Percentiles rank a stretch among this genome's conserved stretches.
phyloP scores from a whole-genome alignment of 2,888 invertebrate genomes.

The Synergus itoensis region DNA sequence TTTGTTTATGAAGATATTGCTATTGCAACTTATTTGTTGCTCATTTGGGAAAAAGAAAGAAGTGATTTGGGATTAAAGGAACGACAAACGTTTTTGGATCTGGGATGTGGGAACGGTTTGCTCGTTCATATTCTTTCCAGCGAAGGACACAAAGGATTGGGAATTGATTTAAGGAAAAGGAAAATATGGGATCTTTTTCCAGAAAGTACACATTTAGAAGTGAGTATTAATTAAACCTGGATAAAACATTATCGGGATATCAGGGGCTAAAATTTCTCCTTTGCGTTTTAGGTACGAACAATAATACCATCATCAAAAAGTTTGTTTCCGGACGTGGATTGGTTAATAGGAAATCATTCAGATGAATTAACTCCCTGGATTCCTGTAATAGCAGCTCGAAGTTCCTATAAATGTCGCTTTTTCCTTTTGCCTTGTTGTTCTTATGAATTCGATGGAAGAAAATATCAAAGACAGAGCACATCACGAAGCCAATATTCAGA shows the following conservation, averaged over 20 bases:
- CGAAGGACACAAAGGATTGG: slow-evolving; percentile 91
- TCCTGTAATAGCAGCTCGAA: slow-evolving; percentile 92
- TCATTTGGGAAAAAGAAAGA: slow-evolving; percentile 86
- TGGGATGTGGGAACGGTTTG: slow-evolving; percentile 99
- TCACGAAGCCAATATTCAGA: slow-evolving; percentile 88
- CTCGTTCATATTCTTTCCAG: slow-evolving; percentile 90
- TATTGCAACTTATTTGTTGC: slow-evolving; percentile 91
- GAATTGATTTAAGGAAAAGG: slow-evolving; percentile 91
- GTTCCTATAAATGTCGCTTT: slow-evolving; percentile 87
- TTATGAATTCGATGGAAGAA: slow-evolving; percentile 92
- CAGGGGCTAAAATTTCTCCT: slow-evolving; percentile 6
- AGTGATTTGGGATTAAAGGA: slow-evolving; percentile 70
- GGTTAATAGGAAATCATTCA: slow-evolving; percentile 99
- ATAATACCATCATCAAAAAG: slow-evolving; percentile 85
- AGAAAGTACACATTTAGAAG: slow-evolving; percentile 82
- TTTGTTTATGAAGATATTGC: slow-evolving; percentile 98
- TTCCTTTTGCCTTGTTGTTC: slow-evolving; percentile 98
- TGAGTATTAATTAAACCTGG: slow-evolving; percentile 71
- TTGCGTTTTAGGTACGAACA: slow-evolving; percentile 81
- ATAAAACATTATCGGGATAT: background rate
- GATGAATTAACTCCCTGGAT: slow-evolving; percentile 99
- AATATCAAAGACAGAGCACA: slow-evolving; percentile 87
- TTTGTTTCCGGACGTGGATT: slow-evolving; percentile 87
- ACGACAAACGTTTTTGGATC: slow-evolving; percentile 89
- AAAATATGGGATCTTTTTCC: slow-evolving; percentile 93